These are phyloP conservation scores for Aspidapion aeneum DNA, from an alignment of 2,888 invertebrate species.

Conservation along the genomic window DNA sequence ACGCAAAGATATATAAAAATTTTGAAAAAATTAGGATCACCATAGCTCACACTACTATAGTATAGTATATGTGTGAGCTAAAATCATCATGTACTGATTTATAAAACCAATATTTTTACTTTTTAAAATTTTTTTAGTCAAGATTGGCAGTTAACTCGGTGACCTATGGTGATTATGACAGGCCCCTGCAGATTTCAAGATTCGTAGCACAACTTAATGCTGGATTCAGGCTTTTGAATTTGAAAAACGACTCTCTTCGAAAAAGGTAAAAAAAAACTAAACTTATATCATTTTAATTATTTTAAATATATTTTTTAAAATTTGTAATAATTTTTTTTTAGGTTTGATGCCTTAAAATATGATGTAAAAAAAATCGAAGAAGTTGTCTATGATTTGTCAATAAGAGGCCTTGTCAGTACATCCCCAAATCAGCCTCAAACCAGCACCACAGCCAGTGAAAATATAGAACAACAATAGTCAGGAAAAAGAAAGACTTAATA, in stretches of 20 bases:
- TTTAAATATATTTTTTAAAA: too few relatives aligned
- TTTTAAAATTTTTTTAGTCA: conserved; percentile 54
- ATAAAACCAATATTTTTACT: too few relatives aligned
- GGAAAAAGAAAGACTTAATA: too few relatives aligned
- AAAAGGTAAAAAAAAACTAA: conserved; percentile 64
- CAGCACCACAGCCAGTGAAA: not conserved
- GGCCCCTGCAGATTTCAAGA: conserved; percentile 77
- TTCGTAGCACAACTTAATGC: conserved; percentile 86
- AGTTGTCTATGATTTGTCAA: conserved; percentile 83
- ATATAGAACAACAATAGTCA: too few relatives aligned
- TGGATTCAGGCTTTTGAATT: conserved; percentile 83
- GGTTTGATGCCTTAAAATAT: conserved; percentile 82
- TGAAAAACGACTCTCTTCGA: conserved; percentile 85
- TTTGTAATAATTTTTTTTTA: not conserved
- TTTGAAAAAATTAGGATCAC: too few relatives aligned
- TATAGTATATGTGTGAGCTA: too few relatives aligned
- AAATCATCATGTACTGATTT: too few relatives aligned
- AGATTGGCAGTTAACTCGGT: conserved; percentile 82
- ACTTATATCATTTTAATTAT: too few relatives aligned
- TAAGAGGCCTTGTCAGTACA: conserved; percentile 59
- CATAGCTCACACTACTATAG: too few relatives aligned
- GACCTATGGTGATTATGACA: conserved; percentile 76
- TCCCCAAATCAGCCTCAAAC: not conserved
- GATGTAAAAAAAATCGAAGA: conserved; percentile 94
- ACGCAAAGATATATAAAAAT: too few relatives aligned